phyloP scores from a whole-genome alignment of 1,140 invertebrate species.

The Anagrus nilaparvatae region DNA sequence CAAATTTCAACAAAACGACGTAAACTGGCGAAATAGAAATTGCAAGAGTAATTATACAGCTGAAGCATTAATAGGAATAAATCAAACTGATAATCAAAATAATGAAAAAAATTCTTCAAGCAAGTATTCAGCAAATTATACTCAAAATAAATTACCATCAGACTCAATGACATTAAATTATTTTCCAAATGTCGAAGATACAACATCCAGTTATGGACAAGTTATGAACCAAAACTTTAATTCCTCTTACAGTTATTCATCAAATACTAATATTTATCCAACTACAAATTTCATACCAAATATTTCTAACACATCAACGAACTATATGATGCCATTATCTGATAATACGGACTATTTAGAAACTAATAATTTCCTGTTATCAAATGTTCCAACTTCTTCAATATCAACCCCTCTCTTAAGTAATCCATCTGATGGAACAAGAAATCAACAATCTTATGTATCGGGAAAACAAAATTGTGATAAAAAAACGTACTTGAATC shows the following conservation, averaged over 20 bases:
- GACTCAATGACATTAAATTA: slow-evolving; percentile 38
- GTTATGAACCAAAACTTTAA: slow-evolving; percentile 41
- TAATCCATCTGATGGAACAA: slow-evolving; percentile 17
- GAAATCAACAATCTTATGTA: slow-evolving; percentile 27
- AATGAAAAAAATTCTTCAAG: slow-evolving; percentile 33
- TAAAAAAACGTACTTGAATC: slow-evolving; percentile 23
- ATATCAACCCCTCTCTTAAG: slow-evolving; percentile 21
- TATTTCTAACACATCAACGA: slow-evolving; percentile 36
- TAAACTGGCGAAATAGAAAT: slow-evolving; percentile 35
- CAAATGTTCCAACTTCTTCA: slow-evolving; percentile 23
- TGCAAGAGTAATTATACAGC: slow-evolving; percentile 50
- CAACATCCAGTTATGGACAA: slow-evolving; percentile 32
- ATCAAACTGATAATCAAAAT: slow-evolving; percentile 30
- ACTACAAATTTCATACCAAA: slow-evolving; percentile 37
- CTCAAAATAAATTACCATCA: slow-evolving; percentile 33
- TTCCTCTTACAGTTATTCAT: slow-evolving; percentile 35
- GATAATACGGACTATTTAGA: slow-evolving; percentile 39
- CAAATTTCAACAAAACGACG: slow-evolving; percentile 37
- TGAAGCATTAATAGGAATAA: slow-evolving; percentile 46
- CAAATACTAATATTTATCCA: slow-evolving; percentile 40
- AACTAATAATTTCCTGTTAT: slow-evolving; percentile 32
- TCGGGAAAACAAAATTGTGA: slow-evolving; percentile 28
- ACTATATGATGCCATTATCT: slow-evolving; percentile 40
- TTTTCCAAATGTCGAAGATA: slow-evolving; percentile 35
- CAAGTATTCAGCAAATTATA: slow-evolving; percentile 34